Evolutionary conservation across 2,888 invertebrate species (phyloP).

Genomic region (Nephrotoma guestfalica): DNA sequence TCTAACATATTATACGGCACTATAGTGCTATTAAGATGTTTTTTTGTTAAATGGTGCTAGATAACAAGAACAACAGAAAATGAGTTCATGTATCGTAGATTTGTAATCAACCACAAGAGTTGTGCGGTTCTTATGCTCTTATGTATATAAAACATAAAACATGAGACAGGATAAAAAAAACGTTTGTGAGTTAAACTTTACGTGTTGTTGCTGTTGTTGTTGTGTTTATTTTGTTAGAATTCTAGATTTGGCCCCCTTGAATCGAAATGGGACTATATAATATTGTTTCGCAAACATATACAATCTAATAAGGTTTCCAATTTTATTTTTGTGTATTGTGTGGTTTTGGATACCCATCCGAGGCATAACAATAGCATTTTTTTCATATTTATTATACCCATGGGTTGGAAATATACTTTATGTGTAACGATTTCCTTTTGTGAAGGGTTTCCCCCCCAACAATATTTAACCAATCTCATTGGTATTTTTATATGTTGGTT

Average conservation of each 20-base stretch:
- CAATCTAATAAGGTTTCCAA: neutral
- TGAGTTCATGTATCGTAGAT: neutral
- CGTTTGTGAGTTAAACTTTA: neutral
- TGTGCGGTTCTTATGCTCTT: neutral
- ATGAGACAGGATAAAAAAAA: neutral
- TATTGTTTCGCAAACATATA: neutral
- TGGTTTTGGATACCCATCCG: neutral
- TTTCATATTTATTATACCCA: neutral
- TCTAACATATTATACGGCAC: neutral
- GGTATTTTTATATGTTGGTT: neutral
- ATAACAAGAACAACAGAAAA: neutral
- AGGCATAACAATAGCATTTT: neutral
- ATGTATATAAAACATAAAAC: neutral
- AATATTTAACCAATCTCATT: neutral
- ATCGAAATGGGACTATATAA: neutral
- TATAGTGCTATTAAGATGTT: neutral
- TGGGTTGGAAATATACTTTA: neutral
- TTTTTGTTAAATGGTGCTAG: neutral
- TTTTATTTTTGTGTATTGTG: neutral
- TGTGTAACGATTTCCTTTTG: neutral
- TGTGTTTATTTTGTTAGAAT: neutral
- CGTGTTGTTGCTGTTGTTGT: neutral
- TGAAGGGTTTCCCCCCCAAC: neutral
- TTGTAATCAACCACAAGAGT: neutral
- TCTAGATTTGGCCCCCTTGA: neutral